These are phyloP conservation scores for Lagria hirta DNA, from an alignment of 2,888 invertebrate genomes.

Conservation along the genomic window DNA sequence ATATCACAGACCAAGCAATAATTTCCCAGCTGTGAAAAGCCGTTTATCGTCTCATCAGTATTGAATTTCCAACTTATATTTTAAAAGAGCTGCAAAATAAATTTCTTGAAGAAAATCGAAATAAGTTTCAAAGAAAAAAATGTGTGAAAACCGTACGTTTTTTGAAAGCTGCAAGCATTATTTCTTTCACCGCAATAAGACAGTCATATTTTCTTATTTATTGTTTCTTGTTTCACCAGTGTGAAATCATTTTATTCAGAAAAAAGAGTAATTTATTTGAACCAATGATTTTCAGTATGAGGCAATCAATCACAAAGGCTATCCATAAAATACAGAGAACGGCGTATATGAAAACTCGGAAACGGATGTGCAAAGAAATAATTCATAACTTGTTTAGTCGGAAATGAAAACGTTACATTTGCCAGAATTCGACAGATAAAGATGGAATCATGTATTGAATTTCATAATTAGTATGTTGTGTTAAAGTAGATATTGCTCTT, in stretches of 20 bases:
- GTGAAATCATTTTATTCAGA: constrained; percentile 26
- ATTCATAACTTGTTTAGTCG: constrained; percentile 35
- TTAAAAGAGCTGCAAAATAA: too few relatives aligned
- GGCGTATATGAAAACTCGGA: constrained; percentile 35
- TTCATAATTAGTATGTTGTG: constrained; percentile 24
- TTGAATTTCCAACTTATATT: too few relatives aligned
- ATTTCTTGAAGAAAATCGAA: too few relatives aligned
- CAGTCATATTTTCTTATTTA: constrained; percentile 12
- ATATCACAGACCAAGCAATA: too few relatives aligned
- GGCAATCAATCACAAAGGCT: constrained; percentile 35
- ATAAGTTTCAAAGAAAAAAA: too few relatives aligned
- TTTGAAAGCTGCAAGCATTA: too few relatives aligned
- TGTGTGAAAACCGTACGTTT: too few relatives aligned
- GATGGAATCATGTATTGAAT: constrained; percentile 17
- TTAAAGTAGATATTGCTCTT: too few relatives aligned
- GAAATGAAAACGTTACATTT: constrained; percentile 34
- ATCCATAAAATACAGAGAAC: constrained; percentile 27
- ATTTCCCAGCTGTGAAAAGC: too few relatives aligned
- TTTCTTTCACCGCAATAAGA: too few relatives aligned
- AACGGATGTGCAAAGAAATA: constrained; percentile 38
- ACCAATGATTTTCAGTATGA: constrained; percentile 33
- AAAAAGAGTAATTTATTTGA: constrained; percentile 35
- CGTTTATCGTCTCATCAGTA: too few relatives aligned
- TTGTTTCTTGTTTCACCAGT: constrained; percentile 9
- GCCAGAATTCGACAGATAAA: constrained; percentile 30